Evolutionary conservation across 2,888 invertebrate genomes (phyloP).

Genomic region (Conomelus anceps): DNA sequence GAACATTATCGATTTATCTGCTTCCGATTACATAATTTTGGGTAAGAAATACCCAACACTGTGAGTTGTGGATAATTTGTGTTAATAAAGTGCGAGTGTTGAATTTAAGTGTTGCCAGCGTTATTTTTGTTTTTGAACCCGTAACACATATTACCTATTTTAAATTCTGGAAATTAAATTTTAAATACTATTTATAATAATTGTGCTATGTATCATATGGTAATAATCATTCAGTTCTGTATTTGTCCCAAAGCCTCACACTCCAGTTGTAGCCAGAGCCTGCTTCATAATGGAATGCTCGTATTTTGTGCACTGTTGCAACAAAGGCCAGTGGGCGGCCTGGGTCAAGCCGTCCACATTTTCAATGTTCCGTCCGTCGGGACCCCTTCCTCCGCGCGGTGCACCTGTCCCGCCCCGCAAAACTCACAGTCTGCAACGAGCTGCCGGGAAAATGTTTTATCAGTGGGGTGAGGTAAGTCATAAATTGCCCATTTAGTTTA

Average conservation of each 20-base stretch:
- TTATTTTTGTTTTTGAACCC: too few species aligned
- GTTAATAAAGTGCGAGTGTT: too few species aligned
- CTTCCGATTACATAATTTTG: too few species aligned
- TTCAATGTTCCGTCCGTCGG: constrained; percentile 62
- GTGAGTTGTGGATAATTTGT: too few species aligned
- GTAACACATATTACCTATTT: too few species aligned
- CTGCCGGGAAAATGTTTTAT: constrained; percentile 95
- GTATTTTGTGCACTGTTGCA: constrained; percentile 94
- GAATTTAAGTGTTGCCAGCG: too few species aligned
- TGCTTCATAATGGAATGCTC: constrained; percentile 90
- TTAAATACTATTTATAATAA: not conserved
- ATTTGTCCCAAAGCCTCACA: constrained; percentile 63
- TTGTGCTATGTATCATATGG: not conserved
- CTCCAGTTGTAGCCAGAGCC: constrained; percentile 89
- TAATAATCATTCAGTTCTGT: constrained; percentile 13
- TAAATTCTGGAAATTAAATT: too few species aligned
- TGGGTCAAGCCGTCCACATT: constrained; percentile 87
- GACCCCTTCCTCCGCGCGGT: constrained; percentile 41
- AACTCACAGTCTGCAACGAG: constrained; percentile 69
- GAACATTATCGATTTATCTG: too few species aligned
- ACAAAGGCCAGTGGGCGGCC: constrained; percentile 96
- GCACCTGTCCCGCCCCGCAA: constrained; percentile 54
- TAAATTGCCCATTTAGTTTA: not conserved
- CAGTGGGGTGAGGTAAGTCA: constrained; percentile 83
- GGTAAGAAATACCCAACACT: too few species aligned